Base-by-base conservation (phyloP, 1,140 invertebrate genomes). In the Hylyphantes graminicola region DNA sequence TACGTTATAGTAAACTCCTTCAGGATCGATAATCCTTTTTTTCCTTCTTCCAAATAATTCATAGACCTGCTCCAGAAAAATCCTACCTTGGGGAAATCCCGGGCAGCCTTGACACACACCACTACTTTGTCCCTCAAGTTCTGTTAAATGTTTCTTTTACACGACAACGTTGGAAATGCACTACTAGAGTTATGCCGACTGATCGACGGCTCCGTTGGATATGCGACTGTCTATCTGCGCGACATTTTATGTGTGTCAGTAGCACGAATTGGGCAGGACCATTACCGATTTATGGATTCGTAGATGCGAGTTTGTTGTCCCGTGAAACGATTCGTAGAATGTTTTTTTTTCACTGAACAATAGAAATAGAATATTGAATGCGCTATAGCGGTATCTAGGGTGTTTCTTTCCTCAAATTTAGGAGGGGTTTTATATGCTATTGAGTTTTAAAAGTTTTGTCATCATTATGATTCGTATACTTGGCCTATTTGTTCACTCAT, bases 181-280 rank as follows among this genome's bases (percentile, higher is more conserved):
- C 12, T 15, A 61, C 12, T 15, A 61, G 59, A 17, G 17, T 15
- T 61, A 61, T 61, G 12, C 17, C 59, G 59, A 61, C 59, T 21
- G 7, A 67, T 35, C 35, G 35, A 35, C 35, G 35, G 35, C 35
- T 35, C 1, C 35, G 5, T 35, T 35, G 35, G 35, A 35, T 35
- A n/a, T n/a, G 57, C 50, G 50, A 15, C n/a, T n/a, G 54, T 65
- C 63, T 65, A 12, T 65, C 9, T 21, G 7, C 21, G 57, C 57
- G 74, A 51, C 15, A 21, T 76, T 64, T 76, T 51, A 76, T 76
- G 57, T 76, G 74, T 76, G 74, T 76, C 74, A 76, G 15, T 76
- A 53, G 74, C 59, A 76, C 73, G 57, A 63, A 63, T 10, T 61
- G 59, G 12, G 59, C 59, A 15, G 59, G 64, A n/a, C 21, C 21